Conservation (phyloP, 35 echinoderm and acorn worm genomes). For the Eucidaris tribuloides region DNA sequence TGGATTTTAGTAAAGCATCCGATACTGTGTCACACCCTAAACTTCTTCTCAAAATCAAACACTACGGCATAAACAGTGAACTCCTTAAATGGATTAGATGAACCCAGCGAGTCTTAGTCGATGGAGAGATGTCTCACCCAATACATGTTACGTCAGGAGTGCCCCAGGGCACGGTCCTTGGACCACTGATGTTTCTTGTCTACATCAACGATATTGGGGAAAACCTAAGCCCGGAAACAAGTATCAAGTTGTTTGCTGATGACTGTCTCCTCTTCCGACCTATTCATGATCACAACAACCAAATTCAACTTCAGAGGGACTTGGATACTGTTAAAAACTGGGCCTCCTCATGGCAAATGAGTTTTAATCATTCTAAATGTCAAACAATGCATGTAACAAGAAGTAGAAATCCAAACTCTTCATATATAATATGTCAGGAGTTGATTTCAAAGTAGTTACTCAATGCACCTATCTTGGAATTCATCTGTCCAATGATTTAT, state of each 20-base stretch:
- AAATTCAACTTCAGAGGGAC: not conserved
- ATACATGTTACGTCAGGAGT: no score
- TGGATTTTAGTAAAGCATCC: no score
- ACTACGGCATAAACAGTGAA: no score
- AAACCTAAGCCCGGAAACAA: conserved; percentile 23
- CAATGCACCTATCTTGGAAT: conserved; percentile 38
- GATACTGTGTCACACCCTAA: no score
- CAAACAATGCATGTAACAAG: conserved; percentile 26
- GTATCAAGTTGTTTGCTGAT: conserved; percentile 69
- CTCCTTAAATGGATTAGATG: no score
- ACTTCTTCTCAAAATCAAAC: no score
- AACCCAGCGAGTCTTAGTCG: no score
- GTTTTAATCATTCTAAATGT: conserved; percentile 58
- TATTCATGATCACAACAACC: conserved; percentile 32
- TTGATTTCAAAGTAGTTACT: not conserved
- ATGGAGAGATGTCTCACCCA: no score
- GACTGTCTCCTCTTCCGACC: conserved; percentile 59
- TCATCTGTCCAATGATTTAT: conserved; percentile 9
- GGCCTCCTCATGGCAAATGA: conserved; percentile 56
- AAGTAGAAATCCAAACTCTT: conserved; percentile 2
- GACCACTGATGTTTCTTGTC: no score
- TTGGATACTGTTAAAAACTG: conserved; percentile 23
- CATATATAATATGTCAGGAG: conserved; percentile 1
- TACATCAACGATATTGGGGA: no score
- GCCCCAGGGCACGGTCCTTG: no score